Evolutionary conservation across 2,113 vertebrate species (phyloP).

Genomic region (Eira barbara): DNA sequence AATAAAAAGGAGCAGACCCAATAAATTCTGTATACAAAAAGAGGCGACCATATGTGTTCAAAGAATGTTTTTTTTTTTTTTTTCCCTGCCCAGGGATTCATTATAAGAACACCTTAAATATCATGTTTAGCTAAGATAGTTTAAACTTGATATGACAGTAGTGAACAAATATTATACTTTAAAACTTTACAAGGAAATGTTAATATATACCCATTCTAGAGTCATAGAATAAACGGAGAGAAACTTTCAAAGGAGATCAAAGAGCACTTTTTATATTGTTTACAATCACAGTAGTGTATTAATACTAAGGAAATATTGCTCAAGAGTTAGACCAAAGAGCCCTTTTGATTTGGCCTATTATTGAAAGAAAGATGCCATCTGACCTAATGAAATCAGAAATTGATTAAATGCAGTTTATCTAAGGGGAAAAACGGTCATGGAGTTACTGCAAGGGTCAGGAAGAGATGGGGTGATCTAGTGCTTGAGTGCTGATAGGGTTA

Average conservation of each 20-base stretch:
- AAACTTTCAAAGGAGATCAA: conserved; percentile 28
- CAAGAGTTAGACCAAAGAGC: conserved; percentile 9
- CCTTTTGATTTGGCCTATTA: conserved; percentile 48
- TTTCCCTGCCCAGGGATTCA: not conserved
- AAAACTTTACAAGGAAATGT: conserved; percentile 10
- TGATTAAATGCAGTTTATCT: conserved; percentile 73
- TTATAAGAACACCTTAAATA: not conserved
- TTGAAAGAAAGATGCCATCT: conserved; percentile 66
- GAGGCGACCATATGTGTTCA: conserved; percentile 3
- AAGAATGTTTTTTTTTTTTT: conserved; percentile 37
- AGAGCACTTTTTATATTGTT: conserved; percentile 41
- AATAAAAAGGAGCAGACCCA: not conserved
- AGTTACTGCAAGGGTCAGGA: conserved; percentile 56
- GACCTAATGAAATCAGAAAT: conserved; percentile 78
- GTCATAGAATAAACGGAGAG: not conserved
- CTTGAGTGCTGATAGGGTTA: conserved; percentile 53
- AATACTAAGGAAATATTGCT: conserved; percentile 57
- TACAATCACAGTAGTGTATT: conserved; percentile 46
- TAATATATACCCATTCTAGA: not conserved
- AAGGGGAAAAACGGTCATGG: conserved; percentile 48
- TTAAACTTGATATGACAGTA: conserved; percentile 30
- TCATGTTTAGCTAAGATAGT: not conserved
- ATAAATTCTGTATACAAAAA: not conserved
- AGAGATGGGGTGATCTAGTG: conserved; percentile 65
- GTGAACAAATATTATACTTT: not conserved